Conservation (phyloP, 2,113 vertebrate species). For the Cochlearius cochlearius region DNA sequence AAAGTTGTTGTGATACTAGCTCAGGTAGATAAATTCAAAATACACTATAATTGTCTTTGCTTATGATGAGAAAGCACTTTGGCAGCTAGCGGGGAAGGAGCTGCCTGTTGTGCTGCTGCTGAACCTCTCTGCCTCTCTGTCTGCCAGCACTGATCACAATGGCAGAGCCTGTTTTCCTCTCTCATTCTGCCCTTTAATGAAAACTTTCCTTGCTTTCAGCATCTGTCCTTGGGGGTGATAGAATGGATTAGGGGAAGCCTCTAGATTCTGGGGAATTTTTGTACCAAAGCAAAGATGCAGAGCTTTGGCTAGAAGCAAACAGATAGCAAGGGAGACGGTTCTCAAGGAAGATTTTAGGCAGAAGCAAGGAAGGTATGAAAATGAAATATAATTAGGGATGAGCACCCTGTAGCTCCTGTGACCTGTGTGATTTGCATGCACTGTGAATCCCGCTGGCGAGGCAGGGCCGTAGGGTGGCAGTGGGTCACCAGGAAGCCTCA, state of each 20-base stretch:
- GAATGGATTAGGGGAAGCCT: not conserved
- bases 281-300: not conserved
- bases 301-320: not conserved
- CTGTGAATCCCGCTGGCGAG: accelerated
- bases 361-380: not conserved
- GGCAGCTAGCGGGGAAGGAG: not conserved
- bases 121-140: not conserved
- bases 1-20: not conserved
- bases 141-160: not conserved
- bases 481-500: not conserved
- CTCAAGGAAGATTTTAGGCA: not conserved
- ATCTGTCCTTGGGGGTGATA: not conserved
- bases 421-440: not conserved
- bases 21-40: not conserved
- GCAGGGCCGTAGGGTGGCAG: accelerated
- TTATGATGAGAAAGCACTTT: not conserved
- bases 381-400: not conserved
- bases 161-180: not conserved
- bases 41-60: not conserved
- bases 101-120: not conserved
- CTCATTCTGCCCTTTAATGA: not conserved
- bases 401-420: not conserved
- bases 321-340: not conserved
- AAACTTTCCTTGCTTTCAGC: not conserved
- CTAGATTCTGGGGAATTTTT: not conserved